phyloP scores from a whole-genome alignment of 2,797 vertebrate genomes.

The Xyrichtys novacula region DNA sequence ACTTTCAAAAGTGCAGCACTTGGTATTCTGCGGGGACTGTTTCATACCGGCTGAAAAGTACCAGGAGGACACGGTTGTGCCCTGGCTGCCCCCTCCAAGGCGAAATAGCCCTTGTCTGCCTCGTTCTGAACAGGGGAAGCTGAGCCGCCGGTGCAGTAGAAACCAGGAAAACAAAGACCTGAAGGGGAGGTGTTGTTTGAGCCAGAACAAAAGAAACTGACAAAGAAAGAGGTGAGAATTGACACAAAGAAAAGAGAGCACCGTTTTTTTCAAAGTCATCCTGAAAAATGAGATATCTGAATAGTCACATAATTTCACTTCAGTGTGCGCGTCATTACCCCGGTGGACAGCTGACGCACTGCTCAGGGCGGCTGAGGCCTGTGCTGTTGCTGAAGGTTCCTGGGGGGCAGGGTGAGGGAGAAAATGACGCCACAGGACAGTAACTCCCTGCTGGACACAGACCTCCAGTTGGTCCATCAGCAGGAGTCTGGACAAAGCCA shows the following conservation, averaged over 20 bases:
- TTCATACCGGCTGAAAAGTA: slow-evolving; percentile 89
- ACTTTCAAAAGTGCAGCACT: slow-evolving; percentile 11
- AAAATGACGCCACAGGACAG: slow-evolving; percentile 83
- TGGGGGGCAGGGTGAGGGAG: slow-evolving; percentile 86
- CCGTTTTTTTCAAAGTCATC: too few species aligned
- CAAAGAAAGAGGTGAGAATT: slow-evolving; percentile 25
- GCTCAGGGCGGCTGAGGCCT: slow-evolving; percentile 79
- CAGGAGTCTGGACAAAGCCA: slow-evolving; percentile 80
- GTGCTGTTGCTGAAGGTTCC: slow-evolving; percentile 88
- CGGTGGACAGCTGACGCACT: slow-evolving; percentile 88
- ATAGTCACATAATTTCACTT: too few species aligned
- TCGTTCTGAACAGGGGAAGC: slow-evolving; percentile 84
- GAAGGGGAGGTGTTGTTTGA: slow-evolving; percentile 83
- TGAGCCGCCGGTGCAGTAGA: slow-evolving; percentile 88
- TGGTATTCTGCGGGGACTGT: slow-evolving; percentile 7
- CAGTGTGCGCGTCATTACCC: slow-evolving; percentile 78
- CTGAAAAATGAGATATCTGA: too few species aligned
- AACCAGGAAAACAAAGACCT: slow-evolving; percentile 87
- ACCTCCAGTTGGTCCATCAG: slow-evolving; percentile 85
- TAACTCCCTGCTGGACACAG: slow-evolving; percentile 85
- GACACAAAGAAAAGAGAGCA: too few species aligned
- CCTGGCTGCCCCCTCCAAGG: slow-evolving; percentile 82
- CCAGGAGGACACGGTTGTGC: slow-evolving; percentile 86
- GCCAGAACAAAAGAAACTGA: slow-evolving; percentile 86
- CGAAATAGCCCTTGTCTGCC: slow-evolving; percentile 85